Base-by-base conservation (phyloP, 2,888 invertebrate species). In the Rutpela maculata region DNA sequence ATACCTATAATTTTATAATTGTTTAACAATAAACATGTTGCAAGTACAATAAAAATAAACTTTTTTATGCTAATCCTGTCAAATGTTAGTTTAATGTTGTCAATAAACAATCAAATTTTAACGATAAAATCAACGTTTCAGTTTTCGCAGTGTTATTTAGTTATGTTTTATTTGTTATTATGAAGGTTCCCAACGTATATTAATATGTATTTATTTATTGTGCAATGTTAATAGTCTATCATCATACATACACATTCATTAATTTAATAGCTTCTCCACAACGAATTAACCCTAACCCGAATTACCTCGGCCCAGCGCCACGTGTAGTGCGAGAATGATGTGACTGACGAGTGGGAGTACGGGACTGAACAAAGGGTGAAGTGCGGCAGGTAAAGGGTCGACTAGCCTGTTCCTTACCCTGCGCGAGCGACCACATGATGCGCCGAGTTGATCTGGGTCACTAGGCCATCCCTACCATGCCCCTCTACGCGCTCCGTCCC, bases 391-490 rank as follows among this genome's bases (percentile, higher is more conserved):
- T 80, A 80, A 78, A 77, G 78, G 74, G 74, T 63, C 38, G 65
- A 56, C 31, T 50, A 38, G 19, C 18, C 59, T 59, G 59, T 19
- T 59, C 59, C 76, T 66, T 77, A 66, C 79, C 79, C 82, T 77
- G 81, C 81, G 78, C 80, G 76, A 76, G 75, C 81, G 69, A 77
- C 91, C 92, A 91, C 91, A 92, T 91, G 92, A 92, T 92, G 92
- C 91, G 91, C 89, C 88, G 86, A 91, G 90, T 91, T 92, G 92
- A 95, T 94, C 93, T 95, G 93, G 95, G 95, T 95, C 94, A 95
- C 94, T 95, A 92, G 95, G 95, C 93, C 94, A 93, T 93, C 92
- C 92, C 92, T 90, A 91, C 92, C 81, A 74, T 65, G 66, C 81
- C 84, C 83, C 86, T 84, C 80, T 80, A 80, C 82, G 77, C 83